phyloP scores from a whole-genome alignment of 92 coral and sea anemone species.

The Epizoanthus rinbou region DNA sequence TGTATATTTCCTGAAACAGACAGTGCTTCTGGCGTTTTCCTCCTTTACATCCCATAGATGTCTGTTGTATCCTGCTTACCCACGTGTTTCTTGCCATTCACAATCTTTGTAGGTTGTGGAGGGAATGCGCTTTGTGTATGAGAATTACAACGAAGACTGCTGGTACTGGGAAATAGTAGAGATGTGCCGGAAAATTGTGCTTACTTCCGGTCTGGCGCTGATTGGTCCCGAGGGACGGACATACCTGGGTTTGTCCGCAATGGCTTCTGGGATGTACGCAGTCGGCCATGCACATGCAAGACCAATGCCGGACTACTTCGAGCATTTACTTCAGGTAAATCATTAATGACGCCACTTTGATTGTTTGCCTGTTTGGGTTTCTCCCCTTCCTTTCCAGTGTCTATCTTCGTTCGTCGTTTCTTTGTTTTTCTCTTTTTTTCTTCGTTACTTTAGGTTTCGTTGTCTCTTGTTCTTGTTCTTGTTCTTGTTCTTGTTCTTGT shows the following conservation, averaged over 20 bases:
- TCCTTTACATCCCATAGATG: neutral
- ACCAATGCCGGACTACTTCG: slow-evolving; percentile 76
- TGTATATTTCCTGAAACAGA: no score
- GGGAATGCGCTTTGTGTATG: slow-evolving; percentile 80
- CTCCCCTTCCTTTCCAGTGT: no score
- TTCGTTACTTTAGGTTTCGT: no score
- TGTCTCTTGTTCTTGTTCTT: no score
- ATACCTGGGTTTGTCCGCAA: slow-evolving; percentile 75
- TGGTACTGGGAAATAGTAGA: slow-evolving; percentile 88
- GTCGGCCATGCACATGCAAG: slow-evolving; percentile 76
- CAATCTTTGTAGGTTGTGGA: slow-evolving; percentile 58
- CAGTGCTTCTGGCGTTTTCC: neutral
- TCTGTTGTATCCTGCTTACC: neutral
- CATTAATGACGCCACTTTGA: neutral
- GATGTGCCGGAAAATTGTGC: slow-evolving; percentile 65
- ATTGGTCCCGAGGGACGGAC: slow-evolving; percentile 81
- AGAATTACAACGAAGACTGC: slow-evolving; percentile 69
- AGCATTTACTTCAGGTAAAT: slow-evolving; percentile 39
- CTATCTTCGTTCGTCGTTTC: no score
- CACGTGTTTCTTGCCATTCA: neutral
- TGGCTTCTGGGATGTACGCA: slow-evolving; percentile 84
- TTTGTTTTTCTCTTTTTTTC: no score
- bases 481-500: no score
- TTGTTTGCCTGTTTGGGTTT: no score
- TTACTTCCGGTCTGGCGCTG: slow-evolving; percentile 74